Conservation (phyloP, 2,113 vertebrate species). For the Pterophyllum scalare region DNA sequence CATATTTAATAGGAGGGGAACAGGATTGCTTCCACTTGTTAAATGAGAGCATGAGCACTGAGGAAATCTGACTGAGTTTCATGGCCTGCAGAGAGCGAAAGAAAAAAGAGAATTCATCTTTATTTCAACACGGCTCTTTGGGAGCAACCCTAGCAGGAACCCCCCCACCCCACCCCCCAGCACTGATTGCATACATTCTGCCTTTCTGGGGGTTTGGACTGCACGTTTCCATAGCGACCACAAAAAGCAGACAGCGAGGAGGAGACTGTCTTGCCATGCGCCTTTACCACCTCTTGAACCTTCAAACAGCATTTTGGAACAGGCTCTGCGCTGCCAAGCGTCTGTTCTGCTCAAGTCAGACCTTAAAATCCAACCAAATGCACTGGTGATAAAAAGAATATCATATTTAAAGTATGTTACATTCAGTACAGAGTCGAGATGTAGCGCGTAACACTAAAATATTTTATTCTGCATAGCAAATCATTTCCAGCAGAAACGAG, state of each 20-base stretch:
- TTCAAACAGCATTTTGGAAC: conserved; percentile 66
- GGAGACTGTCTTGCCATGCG: conserved; percentile 22
- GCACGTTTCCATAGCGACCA: conserved; percentile 67
- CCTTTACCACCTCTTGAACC: conserved; percentile 40
- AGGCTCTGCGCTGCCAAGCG: conserved; percentile 18
- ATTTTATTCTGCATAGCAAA: conserved; percentile 7
- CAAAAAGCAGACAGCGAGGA: conserved; percentile 39
- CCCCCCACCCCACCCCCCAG: conserved; percentile 35
- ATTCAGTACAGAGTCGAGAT: not conserved
- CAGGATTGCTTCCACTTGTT: conserved; percentile 61
- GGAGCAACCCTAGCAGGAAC: conserved; percentile 61
- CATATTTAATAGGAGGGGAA: conserved; percentile 68
- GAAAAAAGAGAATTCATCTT: conserved; percentile 78
- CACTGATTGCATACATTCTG: conserved; percentile 55
- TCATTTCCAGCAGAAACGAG: too few species aligned
- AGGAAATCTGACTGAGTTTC: conserved; percentile 35
- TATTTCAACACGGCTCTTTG: conserved; percentile 68
- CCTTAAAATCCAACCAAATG: not conserved
- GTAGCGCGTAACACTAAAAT: not conserved
- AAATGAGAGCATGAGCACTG: conserved; percentile 41
- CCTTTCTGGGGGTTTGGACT: conserved; percentile 42
- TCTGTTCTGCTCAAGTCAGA: conserved; percentile 25
- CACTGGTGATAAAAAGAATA: conserved; percentile 13
- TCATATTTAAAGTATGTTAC: not conserved
- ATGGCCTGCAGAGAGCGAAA: conserved; percentile 59